Evolutionary conservation across 2,797 vertebrate species (phyloP).

Genomic region (Aratinga solstitialis): DNA sequence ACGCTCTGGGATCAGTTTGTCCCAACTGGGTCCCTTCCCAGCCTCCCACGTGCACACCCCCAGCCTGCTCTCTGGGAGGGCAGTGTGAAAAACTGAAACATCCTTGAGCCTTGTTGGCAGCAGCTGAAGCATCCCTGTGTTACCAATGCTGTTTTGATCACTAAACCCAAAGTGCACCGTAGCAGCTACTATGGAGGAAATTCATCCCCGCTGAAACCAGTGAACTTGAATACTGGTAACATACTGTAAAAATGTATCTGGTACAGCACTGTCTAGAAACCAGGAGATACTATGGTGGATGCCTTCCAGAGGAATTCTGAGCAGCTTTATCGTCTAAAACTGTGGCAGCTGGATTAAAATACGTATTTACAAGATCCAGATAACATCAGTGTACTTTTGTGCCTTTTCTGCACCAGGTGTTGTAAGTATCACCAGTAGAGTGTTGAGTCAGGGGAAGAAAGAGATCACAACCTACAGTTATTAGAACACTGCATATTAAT

Average conservation of each 20-base stretch:
- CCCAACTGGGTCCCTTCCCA: background rate
- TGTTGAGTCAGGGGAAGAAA: background rate
- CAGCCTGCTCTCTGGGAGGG: rapidly evolving
- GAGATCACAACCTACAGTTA: background rate
- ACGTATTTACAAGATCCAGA: background rate
- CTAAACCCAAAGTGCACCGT: background rate
- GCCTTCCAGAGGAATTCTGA: background rate
- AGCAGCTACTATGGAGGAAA: background rate
- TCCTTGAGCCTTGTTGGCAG: background rate
- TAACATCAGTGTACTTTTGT: background rate
- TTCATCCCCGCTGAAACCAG: background rate
- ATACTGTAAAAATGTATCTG: background rate
- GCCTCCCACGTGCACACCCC: too few relatives aligned
- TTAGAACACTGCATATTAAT: background rate
- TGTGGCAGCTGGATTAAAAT: background rate
- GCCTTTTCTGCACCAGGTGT: background rate
- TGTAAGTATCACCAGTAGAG: background rate
- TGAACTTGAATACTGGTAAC: background rate
- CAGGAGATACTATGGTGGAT: background rate
- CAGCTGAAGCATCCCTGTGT: background rate
- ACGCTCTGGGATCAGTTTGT: too few relatives aligned
- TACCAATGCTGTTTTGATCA: background rate
- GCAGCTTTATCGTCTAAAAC: background rate
- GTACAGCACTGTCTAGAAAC: background rate
- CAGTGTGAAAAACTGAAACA: rapidly evolving